Conservation (phyloP, 2,888 invertebrate genomes). For the Nomada fucata region DNA sequence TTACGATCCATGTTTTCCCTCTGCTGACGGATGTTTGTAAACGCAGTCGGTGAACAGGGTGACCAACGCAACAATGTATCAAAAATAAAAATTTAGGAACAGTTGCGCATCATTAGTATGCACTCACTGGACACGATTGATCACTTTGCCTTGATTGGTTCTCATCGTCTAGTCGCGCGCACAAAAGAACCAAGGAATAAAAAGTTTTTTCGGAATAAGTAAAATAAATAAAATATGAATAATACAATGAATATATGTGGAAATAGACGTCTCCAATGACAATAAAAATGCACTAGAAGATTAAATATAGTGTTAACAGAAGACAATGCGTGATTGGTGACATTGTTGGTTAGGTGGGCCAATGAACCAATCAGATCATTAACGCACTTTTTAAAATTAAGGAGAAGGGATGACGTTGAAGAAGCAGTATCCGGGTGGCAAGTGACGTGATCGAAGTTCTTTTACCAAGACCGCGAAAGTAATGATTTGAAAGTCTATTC, state of each 20-base stretch:
- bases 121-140: background rate
- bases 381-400: background rate
- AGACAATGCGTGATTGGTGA: background rate
- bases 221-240: background rate
- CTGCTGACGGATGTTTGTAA: background rate
- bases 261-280: no score
- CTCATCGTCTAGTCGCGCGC: no score
- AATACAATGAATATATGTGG: background rate
- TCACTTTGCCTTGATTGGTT: background rate
- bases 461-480: background rate
- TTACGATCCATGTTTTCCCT: background rate
- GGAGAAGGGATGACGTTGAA: background rate
- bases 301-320: no score
- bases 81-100: background rate
- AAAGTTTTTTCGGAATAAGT: background rate
- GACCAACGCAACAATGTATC: background rate
- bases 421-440: no score
- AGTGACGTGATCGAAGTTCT: no score
- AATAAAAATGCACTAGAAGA: background rate
- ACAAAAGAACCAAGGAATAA: no score
- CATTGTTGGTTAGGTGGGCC: no score
- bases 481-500: constrained; percentile 1
- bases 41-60: background rate
- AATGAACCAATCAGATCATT: background rate
- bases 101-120: background rate